Conservation (phyloP, 2,888 invertebrate genomes). For the Metopia argyrocephala region DNA sequence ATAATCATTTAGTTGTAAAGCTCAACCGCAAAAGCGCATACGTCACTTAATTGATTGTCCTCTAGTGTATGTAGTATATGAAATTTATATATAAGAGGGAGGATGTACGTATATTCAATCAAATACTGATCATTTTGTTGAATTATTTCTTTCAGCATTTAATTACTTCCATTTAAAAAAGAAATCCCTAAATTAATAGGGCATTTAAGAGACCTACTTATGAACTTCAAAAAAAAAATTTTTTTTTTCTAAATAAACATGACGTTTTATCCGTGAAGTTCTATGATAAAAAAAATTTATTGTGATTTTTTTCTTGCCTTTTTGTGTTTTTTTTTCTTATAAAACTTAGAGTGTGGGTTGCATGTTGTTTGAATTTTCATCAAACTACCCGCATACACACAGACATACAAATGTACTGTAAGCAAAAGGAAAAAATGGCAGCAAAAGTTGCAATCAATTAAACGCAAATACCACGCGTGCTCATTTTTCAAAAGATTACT, state of each 20-base stretch:
- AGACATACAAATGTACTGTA: neutral
- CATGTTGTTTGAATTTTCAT: slow-evolving; percentile 57
- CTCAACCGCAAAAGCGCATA: no score
- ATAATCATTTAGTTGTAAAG: no score
- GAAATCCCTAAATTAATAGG: no score
- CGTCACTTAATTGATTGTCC: no score
- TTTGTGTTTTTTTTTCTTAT: slow-evolving; percentile 10
- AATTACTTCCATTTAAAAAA: no score
- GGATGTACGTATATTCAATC: no score
- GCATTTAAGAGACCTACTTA: neutral
- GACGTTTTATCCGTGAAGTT: slow-evolving; percentile 47
- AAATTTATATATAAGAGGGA: no score
- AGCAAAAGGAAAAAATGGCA: slow-evolving; percentile 11
- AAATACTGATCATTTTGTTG: no score
- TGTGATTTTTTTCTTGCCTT: neutral
- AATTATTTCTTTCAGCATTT: no score
- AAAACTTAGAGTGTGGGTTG: slow-evolving; percentile 54
- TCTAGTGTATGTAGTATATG: no score
- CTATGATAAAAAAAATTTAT: slow-evolving; percentile 14
- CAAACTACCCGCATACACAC: slow-evolving; percentile 26
- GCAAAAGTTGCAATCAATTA: slow-evolving; percentile 60
- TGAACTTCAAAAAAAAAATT: neutral
- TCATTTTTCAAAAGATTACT: slow-evolving; percentile 15
- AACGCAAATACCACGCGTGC: slow-evolving; percentile 64
- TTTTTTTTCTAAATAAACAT: slow-evolving; percentile 20